Base-by-base conservation (phyloP, 1,140 invertebrate species). In the Halyomorpha halys region DNA sequence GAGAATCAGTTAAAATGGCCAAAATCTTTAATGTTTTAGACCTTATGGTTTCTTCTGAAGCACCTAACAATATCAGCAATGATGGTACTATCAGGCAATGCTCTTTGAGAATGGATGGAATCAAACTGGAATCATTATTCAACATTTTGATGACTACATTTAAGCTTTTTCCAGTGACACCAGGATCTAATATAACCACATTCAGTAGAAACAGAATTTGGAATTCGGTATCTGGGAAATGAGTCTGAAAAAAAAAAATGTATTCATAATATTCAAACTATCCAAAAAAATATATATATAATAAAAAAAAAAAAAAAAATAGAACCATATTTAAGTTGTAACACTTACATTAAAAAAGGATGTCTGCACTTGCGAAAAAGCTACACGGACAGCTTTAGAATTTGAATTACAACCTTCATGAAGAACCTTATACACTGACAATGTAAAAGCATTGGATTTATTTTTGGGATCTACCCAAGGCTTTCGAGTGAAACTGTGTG, bases 21-120 rank as follows among this genome's bases (percentile, higher is more conserved):
- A 67, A 64, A 56, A 65, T 23, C 23, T 64, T 44, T n/a, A 68
- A 53, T 13, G 64, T 64, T 19, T 59, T 39, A 15, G 30, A 30
- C 19, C 69, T 63, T 0, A 63, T 53, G 9, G 45, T 18, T 21
- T 23, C 51, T 5, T 64, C 59, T 5, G 60, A 16, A 47, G 61
- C 71, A 3, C 71, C 64, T 0, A 79, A 63, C 1, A 72, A 67
- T 4, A 78, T 61, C 4, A 78, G 34, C 8, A 78, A 65, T 67
- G 77, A 72, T 0, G 72, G 70, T 0, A 77, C 53, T 14, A 77
- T 45, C 15, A 60, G 18, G 3, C 59, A 67, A 16, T 61, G 34
- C 13, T 44, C 23, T 49, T 34, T n/a, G 23, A 67, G 44, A 30
- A 62, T 16, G 4, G 18, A 14, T n/a, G 47, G 19, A 39, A 39